These are phyloP conservation scores for Plebejus melissa DNA, from an alignment of 2,888 invertebrate species.

Conservation along the genomic window DNA sequence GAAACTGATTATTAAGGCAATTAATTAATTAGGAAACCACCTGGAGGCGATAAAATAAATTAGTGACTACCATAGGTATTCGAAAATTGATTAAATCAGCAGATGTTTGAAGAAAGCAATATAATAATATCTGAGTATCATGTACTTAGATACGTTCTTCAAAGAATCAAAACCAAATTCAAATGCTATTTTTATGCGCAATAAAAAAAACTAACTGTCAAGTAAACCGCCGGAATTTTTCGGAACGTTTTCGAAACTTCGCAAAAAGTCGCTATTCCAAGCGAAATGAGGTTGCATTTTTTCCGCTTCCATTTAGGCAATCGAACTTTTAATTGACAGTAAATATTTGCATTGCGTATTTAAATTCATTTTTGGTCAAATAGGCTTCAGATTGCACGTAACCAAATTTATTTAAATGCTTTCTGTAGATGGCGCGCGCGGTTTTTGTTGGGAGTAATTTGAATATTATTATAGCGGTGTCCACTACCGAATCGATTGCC, in stretches of 20 bases:
- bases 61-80: not conserved
- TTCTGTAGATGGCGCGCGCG: conserved; percentile 50
- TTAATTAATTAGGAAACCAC: conserved; percentile 11
- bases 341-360: conserved; percentile 36
- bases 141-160: not conserved
- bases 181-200: not conserved
- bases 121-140: not conserved
- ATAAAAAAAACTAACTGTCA: not conserved
- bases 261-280: conserved; percentile 4
- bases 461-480: conserved; percentile 64
- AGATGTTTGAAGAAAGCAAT: not conserved
- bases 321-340: conserved; percentile 33
- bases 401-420: conserved; percentile 60
- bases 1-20: conserved; percentile 8
- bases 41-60: conserved; percentile 15
- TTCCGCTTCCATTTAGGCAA: conserved; percentile 33
- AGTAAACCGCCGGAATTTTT: conserved; percentile 5
- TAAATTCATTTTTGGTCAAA: conserved; percentile 36
- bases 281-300: conserved; percentile 4
- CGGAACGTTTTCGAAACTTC: not conserved
- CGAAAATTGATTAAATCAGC: conserved; percentile 1
- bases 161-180: not conserved
- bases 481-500: conserved; percentile 52
- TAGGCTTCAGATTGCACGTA: conserved; percentile 50
- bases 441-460: conserved; percentile 56